phyloP scores from a whole-genome alignment of 2,797 vertebrate species.

The Gorsachius magnificus region DNA sequence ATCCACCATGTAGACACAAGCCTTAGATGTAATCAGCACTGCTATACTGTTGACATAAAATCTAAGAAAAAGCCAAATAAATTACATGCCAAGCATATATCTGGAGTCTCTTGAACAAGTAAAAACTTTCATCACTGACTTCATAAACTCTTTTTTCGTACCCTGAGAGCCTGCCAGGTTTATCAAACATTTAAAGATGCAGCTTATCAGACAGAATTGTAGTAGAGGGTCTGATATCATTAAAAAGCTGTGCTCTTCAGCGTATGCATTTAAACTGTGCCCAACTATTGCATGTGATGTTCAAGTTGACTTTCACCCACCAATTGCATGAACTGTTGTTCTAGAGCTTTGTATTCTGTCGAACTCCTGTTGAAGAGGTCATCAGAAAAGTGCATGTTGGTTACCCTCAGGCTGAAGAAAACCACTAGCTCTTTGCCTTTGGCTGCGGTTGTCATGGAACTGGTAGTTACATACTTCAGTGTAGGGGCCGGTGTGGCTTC shows the following conservation, averaged over 20 bases:
- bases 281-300: neutral
- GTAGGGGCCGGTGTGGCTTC: conserved; percentile 69
- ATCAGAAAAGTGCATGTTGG: conserved; percentile 89
- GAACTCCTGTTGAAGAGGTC: conserved; percentile 93
- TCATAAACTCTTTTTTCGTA: neutral
- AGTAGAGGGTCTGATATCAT: neutral
- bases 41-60: neutral
- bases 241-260: neutral
- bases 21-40: neutral
- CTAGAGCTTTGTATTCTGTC: conserved; percentile 83
- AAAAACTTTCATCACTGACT: neutral
- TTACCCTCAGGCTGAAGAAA: conserved; percentile 91
- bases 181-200: neutral
- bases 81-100: neutral
- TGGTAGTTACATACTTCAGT: conserved; percentile 81
- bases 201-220: neutral
- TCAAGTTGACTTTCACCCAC: conserved; percentile 77
- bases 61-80: neutral
- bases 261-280: neutral
- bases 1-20: neutral
- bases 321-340: conserved; percentile 86
- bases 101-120: neutral
- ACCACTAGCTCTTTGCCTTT: conserved; percentile 87
- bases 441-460: conserved; percentile 77
- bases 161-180: neutral